phyloP scores from a whole-genome alignment of 2,797 vertebrate genomes.

The Discoglossus pictus region DNA sequence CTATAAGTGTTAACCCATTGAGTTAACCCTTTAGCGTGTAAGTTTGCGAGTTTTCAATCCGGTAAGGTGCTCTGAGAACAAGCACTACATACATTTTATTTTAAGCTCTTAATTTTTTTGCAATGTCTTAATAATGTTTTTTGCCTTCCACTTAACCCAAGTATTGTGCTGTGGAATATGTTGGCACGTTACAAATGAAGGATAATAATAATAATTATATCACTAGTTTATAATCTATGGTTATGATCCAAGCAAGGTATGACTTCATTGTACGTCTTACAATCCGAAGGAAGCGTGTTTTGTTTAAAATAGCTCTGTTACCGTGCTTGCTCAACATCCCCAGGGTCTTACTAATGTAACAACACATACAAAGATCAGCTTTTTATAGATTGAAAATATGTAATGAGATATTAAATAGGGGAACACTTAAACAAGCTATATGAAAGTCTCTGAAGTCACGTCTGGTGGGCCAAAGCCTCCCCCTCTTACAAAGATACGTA shows the following conservation, averaged over 20 bases:
- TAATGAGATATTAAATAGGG: constrained; percentile 17
- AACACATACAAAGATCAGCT: constrained; percentile 6
- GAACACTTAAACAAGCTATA: constrained; percentile 13
- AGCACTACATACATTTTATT: no score
- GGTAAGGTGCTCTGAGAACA: no score
- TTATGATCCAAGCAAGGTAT: neutral
- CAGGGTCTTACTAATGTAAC: neutral
- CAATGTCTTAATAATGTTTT: no score
- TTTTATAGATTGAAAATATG: constrained; percentile 6
- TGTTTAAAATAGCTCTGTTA: constrained; percentile 9
- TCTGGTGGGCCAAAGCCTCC: neutral
- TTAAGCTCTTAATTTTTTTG: no score
- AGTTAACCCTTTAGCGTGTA: no score
- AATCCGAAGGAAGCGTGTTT: neutral
- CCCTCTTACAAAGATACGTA: neutral
- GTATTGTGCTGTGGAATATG: no score
- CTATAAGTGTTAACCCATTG: constrained; percentile 15
- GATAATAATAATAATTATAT: no score
- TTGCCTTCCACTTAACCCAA: no score
- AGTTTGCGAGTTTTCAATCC: no score
- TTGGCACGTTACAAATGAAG: no score
- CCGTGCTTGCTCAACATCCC: neutral
- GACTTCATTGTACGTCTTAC: neutral
- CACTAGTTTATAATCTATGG: neutral
- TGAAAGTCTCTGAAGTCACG: constrained; percentile 24